Conservation (phyloP, 2,113 vertebrate species). For the Urocitellus parryii region DNA sequence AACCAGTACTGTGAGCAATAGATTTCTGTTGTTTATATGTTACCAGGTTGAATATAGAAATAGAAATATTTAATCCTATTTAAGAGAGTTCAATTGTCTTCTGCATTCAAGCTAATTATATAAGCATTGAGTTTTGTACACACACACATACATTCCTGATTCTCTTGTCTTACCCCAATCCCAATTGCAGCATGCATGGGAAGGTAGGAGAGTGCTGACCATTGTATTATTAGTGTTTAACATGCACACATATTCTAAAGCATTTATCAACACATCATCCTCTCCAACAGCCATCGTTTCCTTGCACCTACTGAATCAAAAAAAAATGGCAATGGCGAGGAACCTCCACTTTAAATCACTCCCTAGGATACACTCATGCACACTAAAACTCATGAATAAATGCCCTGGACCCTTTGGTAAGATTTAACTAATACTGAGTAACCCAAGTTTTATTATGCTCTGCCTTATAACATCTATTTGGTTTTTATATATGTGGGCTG, state of each 20-base stretch:
- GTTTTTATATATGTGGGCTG: background rate
- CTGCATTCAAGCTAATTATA: conserved; percentile 57
- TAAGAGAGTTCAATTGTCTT: conserved; percentile 56
- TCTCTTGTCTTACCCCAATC: background rate
- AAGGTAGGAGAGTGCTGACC: background rate
- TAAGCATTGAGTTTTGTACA: conserved; percentile 23
- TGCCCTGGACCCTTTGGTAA: background rate
- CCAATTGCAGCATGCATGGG: background rate
- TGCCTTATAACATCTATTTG: background rate
- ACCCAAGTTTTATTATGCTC: background rate
- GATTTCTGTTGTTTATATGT: background rate
- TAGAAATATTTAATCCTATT: background rate
- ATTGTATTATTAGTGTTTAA: background rate
- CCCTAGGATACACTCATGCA: background rate
- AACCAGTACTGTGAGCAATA: background rate
- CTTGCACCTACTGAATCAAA: background rate
- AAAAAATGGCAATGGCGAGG: background rate
- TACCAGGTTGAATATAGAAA: background rate
- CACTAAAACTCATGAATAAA: background rate
- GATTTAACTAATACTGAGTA: background rate
- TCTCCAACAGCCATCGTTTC: background rate
- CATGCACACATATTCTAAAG: background rate
- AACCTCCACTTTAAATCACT: background rate
- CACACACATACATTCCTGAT: background rate
- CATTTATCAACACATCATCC: background rate